Conservation (phyloP, 2,113 vertebrate genomes). For the Dicerorhinus sumatrensis region DNA sequence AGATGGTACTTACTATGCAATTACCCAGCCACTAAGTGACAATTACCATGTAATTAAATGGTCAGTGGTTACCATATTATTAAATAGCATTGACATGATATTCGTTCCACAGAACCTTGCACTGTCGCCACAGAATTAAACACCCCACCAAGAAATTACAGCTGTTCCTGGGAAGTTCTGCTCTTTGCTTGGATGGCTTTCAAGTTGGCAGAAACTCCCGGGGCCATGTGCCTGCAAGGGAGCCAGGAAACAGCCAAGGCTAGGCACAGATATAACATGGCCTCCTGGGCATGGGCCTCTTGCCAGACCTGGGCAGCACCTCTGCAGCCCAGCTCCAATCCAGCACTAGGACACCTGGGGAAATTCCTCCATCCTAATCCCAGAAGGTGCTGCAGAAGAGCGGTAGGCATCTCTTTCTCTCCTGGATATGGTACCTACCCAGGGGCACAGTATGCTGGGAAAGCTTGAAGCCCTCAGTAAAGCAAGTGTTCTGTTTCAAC, state of each 20-base stretch:
- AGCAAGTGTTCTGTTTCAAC: background rate
- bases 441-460: background rate
- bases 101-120: slow-evolving; percentile 65
- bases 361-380: background rate
- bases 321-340: background rate
- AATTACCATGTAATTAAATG: slow-evolving; percentile 79
- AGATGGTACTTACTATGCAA: slow-evolving; percentile 75
- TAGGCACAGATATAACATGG: background rate
- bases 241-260: background rate
- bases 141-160: slow-evolving; percentile 69
- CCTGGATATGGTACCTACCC: background rate
- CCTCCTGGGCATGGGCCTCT: background rate
- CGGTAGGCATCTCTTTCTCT: slow-evolving; percentile 22
- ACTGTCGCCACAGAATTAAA: slow-evolving; percentile 69
- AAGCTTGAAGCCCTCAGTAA: slow-evolving; percentile 59
- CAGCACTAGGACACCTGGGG: slow-evolving; percentile 40
- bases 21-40: slow-evolving; percentile 78
- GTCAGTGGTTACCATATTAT: slow-evolving; percentile 78
- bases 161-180: slow-evolving; percentile 46
- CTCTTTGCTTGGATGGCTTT: slow-evolving; percentile 27
- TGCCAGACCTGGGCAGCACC: background rate
- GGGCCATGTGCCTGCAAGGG: background rate
- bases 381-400: background rate
- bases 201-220: background rate
- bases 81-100: slow-evolving; percentile 78